Conservation (phyloP, 2,113 vertebrate species). For the Scartelaos histophorus region DNA sequence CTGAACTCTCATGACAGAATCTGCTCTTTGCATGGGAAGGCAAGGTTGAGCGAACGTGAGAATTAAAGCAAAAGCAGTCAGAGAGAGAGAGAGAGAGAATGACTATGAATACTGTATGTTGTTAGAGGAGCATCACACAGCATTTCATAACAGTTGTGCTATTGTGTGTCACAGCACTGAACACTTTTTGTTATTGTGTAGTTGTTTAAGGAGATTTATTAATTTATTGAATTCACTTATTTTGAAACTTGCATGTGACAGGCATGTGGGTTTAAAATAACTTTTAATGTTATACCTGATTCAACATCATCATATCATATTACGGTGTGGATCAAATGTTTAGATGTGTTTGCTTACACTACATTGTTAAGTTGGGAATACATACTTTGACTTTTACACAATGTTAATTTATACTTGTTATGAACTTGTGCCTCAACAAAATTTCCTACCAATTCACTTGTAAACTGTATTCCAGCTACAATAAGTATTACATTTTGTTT, state of each 20-base stretch:
- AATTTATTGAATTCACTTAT: neutral
- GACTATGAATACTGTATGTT: conserved; percentile 39
- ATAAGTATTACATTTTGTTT: neutral
- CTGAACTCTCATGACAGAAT: conserved; percentile 63
- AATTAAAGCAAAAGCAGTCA: conserved; percentile 26
- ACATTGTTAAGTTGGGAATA: neutral
- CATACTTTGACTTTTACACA: neutral
- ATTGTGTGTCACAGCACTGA: neutral
- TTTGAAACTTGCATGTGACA: neutral
- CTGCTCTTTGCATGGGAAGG: conserved; percentile 65
- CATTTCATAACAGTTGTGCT: conserved; percentile 41
- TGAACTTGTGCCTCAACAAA: neutral
- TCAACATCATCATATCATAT: neutral
- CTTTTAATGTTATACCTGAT: neutral
- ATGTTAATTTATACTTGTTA: neutral
- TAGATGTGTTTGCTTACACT: neutral
- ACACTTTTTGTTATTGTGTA: neutral
- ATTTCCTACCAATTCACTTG: neutral
- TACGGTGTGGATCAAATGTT: neutral
- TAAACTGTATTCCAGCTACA: neutral
- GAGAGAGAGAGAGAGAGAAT: conserved; percentile 11
- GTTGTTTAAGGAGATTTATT: neutral
- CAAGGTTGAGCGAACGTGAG: conserved; percentile 51
- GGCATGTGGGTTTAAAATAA: neutral
- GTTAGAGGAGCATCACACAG: conserved; percentile 48